These are phyloP conservation scores for Pissodes strobi DNA, from an alignment of 1,140 invertebrate genomes.

Conservation along the genomic window DNA sequence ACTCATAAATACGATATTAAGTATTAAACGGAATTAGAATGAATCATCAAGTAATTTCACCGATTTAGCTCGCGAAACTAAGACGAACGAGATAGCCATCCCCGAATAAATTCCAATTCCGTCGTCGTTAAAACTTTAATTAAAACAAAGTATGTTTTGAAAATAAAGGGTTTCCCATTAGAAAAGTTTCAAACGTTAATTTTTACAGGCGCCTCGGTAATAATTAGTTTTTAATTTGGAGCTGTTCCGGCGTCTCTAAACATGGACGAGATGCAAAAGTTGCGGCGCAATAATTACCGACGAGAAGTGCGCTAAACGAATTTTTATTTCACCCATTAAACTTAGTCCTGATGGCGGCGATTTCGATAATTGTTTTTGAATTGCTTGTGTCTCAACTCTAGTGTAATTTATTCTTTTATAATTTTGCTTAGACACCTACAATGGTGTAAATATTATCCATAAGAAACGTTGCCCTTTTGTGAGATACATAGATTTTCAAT, in stretches of 20 bases:
- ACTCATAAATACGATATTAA: too few species aligned
- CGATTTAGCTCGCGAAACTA: too few species aligned
- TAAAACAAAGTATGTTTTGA: conserved; percentile 24
- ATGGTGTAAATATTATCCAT: too few species aligned
- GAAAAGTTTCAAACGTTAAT: conserved; percentile 13
- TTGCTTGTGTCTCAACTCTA: too few species aligned
- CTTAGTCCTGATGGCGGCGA: not conserved
- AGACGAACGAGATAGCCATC: too few species aligned
- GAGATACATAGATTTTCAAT: too few species aligned
- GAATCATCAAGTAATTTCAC: too few species aligned
- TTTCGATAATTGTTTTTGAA: not conserved
- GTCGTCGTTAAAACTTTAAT: conserved; percentile 20
- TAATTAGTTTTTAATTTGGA: conserved; percentile 23
- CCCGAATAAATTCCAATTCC: conserved; percentile 10
- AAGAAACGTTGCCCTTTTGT: too few species aligned
- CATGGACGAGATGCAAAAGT: conserved; percentile 12
- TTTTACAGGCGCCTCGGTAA: conserved; percentile 19
- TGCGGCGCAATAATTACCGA: conserved; percentile 4
- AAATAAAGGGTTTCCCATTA: conserved; percentile 20
- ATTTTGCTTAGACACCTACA: too few species aligned
- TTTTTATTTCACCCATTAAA: conserved; percentile 19
- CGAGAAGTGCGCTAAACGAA: not conserved
- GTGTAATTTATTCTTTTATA: too few species aligned
- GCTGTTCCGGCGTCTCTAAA: conserved; percentile 1
- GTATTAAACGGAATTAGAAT: too few species aligned